Conservation (phyloP, 2,888 invertebrate species). For the Yponomeuta plumbellus region DNA sequence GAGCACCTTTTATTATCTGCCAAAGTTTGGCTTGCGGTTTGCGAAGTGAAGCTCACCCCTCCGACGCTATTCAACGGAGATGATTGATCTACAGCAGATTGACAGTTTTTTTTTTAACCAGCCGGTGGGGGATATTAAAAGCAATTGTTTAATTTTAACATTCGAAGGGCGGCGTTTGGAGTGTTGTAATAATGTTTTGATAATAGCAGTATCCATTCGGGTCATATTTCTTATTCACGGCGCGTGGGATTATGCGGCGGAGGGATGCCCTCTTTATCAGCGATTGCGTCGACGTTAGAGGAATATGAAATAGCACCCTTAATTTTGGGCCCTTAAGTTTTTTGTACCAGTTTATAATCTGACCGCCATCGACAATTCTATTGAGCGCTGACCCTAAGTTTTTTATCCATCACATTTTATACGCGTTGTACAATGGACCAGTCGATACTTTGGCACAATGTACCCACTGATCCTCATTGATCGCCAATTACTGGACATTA, state of each 20-base stretch:
- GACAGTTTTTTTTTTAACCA: slow-evolving; percentile 73
- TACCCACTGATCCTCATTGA: slow-evolving; percentile 76
- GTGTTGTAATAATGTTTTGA: slow-evolving; percentile 77
- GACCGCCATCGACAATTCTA: slow-evolving; percentile 53
- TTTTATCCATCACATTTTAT: slow-evolving; percentile 49
- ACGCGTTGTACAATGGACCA: slow-evolving; percentile 55
- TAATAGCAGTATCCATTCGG: slow-evolving; percentile 74
- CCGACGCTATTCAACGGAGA: slow-evolving; percentile 57
- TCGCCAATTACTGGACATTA: slow-evolving; percentile 77
- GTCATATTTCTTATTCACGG: slow-evolving; percentile 74
- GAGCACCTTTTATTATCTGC: slow-evolving; percentile 70
- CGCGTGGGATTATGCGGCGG: slow-evolving; percentile 56
- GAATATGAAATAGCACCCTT: background rate
- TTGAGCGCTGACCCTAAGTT: slow-evolving; percentile 56
- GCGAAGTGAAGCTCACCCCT: slow-evolving; percentile 49
- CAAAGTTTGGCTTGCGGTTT: slow-evolving; percentile 57
- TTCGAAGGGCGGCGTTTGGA: slow-evolving; percentile 66
- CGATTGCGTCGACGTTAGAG: background rate
- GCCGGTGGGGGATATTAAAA: slow-evolving; percentile 68
- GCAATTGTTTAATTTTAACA: slow-evolving; percentile 77
- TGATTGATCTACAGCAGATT: slow-evolving; percentile 75
- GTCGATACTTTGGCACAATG: slow-evolving; percentile 69
- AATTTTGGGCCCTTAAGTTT: background rate
- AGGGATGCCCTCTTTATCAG: background rate
- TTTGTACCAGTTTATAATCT: slow-evolving; percentile 34